Evolutionary conservation across 2,113 vertebrate species (phyloP).

Genomic region (Tringa solitaria): DNA sequence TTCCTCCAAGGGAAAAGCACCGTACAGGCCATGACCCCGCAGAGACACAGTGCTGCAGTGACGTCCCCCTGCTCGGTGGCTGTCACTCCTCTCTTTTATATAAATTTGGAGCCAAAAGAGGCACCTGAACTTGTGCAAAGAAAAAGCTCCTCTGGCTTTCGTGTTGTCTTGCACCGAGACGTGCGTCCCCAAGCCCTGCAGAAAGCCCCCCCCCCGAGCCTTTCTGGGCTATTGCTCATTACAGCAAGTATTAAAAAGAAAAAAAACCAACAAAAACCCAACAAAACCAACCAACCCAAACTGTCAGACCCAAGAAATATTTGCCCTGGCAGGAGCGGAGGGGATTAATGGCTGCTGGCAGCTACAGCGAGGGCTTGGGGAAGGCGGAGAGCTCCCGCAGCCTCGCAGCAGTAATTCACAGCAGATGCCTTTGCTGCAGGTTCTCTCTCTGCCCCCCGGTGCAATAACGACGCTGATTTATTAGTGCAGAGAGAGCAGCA

Average conservation of each 20-base stretch:
- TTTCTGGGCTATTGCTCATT: background rate
- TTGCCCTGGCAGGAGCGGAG: background rate
- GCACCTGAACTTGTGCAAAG: background rate
- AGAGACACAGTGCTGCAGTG: background rate
- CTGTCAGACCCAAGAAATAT: background rate
- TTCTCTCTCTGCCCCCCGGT: background rate
- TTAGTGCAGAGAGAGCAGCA: background rate
- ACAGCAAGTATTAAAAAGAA: background rate
- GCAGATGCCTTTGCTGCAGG: background rate
- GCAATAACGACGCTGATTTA: constrained; percentile 21
- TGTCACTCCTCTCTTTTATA: background rate
- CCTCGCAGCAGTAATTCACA: background rate
- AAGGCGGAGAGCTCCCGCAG: background rate
- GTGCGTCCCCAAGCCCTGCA: background rate
- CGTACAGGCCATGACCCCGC: fast-evolving
- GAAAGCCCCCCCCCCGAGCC: background rate
- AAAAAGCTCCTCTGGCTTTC: background rate
- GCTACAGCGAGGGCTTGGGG: background rate
- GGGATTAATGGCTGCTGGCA: constrained; percentile 16
- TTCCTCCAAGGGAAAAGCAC: background rate
- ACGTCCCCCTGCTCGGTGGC: background rate
- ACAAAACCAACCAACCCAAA: background rate
- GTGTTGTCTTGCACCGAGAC: fast-evolving
- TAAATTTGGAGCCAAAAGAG: background rate
- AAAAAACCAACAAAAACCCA: background rate